Evolutionary conservation across 2,888 invertebrate species (phyloP), one percentile per base, ranked within the genome.

Genomic region (Drosophila hamatofila): DNA sequence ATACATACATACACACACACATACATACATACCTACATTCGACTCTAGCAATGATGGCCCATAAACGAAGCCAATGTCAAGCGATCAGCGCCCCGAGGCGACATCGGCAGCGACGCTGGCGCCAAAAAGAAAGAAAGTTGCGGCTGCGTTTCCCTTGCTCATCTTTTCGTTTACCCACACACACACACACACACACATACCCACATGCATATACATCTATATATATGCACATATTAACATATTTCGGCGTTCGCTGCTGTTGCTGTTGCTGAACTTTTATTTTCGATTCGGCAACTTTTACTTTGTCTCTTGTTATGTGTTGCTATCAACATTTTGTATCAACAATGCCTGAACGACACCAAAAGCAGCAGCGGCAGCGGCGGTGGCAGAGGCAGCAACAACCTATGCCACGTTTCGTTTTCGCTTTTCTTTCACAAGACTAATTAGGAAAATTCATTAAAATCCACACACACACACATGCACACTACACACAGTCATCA

Each of bases 381-480:
- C 23, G 39, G 52, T 27, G n/a, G 14, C 33, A 27, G 52, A 56
- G n/a, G 14, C 33, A 27, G 52, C 60, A 51, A 41, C 72, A 46
- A 52, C 64, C 61, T 56, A 62, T 41, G 73, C 62, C 80, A 66
- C 66, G 77, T 83, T 80, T 66, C 83, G 81, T 82, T 82, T 87
- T 83, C 88, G 82, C 82, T 84, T 83, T 83, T 83, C 88, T 83
- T 87, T 87, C 84, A 78, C 82, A 87, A 68, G 69, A 71, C 86
- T 83, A 84, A 84, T 84, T 84, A 89, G 89, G 89, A 86, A 83
- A 84, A 75, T 70, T 79, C 75, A 75, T 78, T 75, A 67, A 77
- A 79, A 79, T 55, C 39, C 75, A 51, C 56, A 49, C 62, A 42
- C 60, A 63, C 54, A 57, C 57, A 60, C 49, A 58, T n/a, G n/a